Conservation (phyloP, 2,888 invertebrate species). For the Chymomyza procnemis region DNA sequence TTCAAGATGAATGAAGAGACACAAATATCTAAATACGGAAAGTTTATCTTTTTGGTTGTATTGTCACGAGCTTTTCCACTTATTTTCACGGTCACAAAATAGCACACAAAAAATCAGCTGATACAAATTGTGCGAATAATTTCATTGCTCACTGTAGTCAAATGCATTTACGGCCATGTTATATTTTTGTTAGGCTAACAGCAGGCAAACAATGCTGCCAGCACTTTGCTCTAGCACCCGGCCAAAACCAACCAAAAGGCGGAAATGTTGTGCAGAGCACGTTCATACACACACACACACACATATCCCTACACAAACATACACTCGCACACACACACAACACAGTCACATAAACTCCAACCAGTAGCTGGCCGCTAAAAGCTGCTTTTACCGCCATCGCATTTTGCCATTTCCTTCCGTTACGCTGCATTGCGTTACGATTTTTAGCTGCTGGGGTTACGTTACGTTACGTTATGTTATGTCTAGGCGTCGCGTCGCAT, state of each 20-base stretch:
- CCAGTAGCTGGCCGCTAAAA: constrained; percentile 64
- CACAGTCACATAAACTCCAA: constrained; percentile 15
- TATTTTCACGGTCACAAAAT: no score
- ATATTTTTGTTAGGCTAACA: constrained; percentile 57
- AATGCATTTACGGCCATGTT: constrained; percentile 50
- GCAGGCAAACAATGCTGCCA: constrained; percentile 65
- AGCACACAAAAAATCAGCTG: no score
- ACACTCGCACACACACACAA: constrained; percentile 7
- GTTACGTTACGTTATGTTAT: constrained; percentile 1
- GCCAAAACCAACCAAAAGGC: constrained; percentile 30
- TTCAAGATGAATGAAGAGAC: no score
- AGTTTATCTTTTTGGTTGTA: no score
- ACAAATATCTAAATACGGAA: no score
- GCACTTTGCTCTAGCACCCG: constrained; percentile 53
- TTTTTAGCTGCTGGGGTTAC: constrained; percentile 1
- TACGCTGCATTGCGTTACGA: constrained; percentile 38
- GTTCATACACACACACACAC: constrained; percentile 38
- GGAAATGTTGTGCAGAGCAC: constrained; percentile 70
- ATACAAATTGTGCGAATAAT: no score
- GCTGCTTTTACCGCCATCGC: constrained; percentile 67
- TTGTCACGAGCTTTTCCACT: no score
- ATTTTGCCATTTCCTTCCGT: constrained; percentile 68
- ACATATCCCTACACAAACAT: constrained; percentile 15
- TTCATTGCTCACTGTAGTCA: background rate
- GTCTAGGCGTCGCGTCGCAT: constrained; percentile 21